Base-by-base conservation (phyloP, 2,797 vertebrate genomes). In the Phrynocephalus forsythii region DNA sequence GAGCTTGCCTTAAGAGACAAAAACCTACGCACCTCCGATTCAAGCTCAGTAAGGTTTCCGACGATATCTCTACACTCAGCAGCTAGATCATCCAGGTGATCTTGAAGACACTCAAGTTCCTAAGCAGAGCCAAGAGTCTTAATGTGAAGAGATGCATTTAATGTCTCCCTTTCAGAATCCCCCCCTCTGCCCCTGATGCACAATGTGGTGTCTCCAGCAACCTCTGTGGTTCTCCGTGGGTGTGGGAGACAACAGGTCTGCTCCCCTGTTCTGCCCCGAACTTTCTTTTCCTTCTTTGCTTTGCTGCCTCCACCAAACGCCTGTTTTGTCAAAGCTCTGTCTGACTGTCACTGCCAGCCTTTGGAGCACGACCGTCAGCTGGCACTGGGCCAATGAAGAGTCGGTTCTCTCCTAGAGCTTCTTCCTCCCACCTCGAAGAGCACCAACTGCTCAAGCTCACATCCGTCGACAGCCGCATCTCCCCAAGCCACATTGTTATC, bases 31-130 rank as follows among this genome's bases (percentile, higher is more conserved):
- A 99, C 98, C 98, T 99, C 98, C 0, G 98, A 99, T 93, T 99
- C 98, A 91, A 99, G 94, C 95, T 99, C 98, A 0, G 98, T 99
- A 83, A 99, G 97, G 94, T 99, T 99, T 75, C 98, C 98, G 81
- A 99, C 98, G 56, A 98, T 96, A 5, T 99, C 98, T 89, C 98
- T 97, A 95, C 98, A 99, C 6, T 97, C 97, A 1, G 96, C 81
- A 67, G 97, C 95, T 94, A 99, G 95, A 90, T 99, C 98, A 89
- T 99, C 98, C 48, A 99, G 96, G 92, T 99, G 98, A 86, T 99
- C 98, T 96, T 99, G 98, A 89, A 99, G 97, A 94, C 98, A 99
- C 93, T 98, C 98, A 91, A 99, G 96, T 92, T 99, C 98, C 98
- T 98, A 92, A 15, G 92, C 78, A 82, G 75, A 72, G 66, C 7